A percentile compares a stretch with the other conserved stretches of the same genome.
Conservation (phyloP, 2,113 vertebrate species). For the Caracal caracal region DNA sequence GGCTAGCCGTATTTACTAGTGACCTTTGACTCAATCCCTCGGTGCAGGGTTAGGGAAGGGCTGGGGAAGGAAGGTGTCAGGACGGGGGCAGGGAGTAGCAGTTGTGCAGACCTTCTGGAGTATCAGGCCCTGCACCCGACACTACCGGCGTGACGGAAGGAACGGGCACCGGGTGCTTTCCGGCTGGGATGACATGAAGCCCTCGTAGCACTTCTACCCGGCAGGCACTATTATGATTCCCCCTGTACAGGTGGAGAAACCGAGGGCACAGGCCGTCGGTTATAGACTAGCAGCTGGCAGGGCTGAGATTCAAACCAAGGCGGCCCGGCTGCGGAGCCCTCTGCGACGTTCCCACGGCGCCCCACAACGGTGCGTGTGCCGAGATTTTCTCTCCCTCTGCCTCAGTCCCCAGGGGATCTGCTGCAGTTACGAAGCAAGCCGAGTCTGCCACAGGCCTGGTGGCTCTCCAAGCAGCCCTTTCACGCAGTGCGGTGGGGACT, state of each 20-base stretch:
- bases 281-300: background rate
- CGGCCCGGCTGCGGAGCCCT: background rate
- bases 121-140: background rate
- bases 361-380: too few relatives aligned
- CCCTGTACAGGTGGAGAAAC: background rate
- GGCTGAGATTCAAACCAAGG: too few relatives aligned
- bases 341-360: too few relatives aligned
- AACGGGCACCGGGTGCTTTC: background rate
- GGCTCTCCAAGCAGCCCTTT: background rate
- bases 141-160: accelerated
- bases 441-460: background rate
- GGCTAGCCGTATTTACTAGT: accelerated
- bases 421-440: background rate
- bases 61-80: background rate
- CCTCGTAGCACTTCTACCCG: background rate
- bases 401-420: background rate
- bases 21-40: background rate
- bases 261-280: background rate
- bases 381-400: background rate
- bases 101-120: background rate
- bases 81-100: background rate
- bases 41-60: background rate
- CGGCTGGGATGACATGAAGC: background rate
- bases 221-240: too few relatives aligned
- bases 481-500: background rate